Base-by-base conservation (phyloP, 2,113 vertebrate species). In the Pogonocichla stellata region DNA sequence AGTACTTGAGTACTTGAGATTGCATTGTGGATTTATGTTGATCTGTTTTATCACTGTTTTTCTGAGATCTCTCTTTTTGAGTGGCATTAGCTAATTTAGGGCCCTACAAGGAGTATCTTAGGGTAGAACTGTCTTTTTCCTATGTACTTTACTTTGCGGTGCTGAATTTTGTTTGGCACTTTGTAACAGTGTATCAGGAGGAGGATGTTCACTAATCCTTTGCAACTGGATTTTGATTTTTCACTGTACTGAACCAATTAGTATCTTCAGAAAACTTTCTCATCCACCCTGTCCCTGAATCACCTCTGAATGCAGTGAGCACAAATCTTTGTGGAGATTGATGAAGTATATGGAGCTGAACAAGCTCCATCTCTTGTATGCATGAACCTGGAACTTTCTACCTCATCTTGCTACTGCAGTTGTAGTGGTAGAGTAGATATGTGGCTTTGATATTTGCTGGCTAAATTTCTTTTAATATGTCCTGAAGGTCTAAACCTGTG, bases 361-460 rank as follows among this genome's bases (percentile, higher is more conserved):
- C 12, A 64, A 74, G 11, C 6, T 31, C 0, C 0, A 2, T 50
- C n/a, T 53, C 1, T 24, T 62, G 18, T 61, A 10, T 1, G 4
- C 8, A 10, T 26, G n/a, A 67, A 57, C 11, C 14, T 57, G 43
- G 22, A 60, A 38, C 48, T 43, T 81, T 29, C 24, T 78, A 4
- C 15, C 36, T 74, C 3, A 0, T 74, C 28, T 47, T 81, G 23
- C n/a, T 72, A 31, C 28, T 75, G 1, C 69, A 72, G 24, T 60
- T 36, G 38, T 29, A 77, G 56, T 74, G 19, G 29, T 67, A 75
- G n/a, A 82, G 31, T 25, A 33, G 31, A n/a, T 71, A 9, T 10
- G 7, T 60, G 60, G 20, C 56, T 82, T 72, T 60, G 40, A 4
- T 81, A 50, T 20, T 67, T 79, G 16, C 24, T 51, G 23, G 14